Base-by-base conservation (phyloP, 2,113 vertebrate species). In the Seriola quinqueradiata region DNA sequence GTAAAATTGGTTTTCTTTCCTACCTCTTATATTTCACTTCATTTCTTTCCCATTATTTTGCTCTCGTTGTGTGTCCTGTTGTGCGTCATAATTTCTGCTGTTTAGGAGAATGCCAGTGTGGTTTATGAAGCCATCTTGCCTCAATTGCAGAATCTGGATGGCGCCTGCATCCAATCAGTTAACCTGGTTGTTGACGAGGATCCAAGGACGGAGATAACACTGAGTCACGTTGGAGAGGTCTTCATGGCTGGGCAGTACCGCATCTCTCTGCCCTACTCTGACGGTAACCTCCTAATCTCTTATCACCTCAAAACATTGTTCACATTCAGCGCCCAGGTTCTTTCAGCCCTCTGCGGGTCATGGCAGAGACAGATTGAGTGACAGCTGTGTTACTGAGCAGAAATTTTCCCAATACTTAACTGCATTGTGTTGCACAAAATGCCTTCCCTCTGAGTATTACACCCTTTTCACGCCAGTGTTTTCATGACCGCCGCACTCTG, bases 131-230 rank as follows among this genome's bases (percentile, higher is more conserved):
- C 40, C 34, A 54, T 90, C 63, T 86, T 89, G 23, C 83, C 90
- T 81, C 75, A 5, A 81, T 84, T 93, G 68, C 89, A 99, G 98
- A 97, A 99, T 92, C 92, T 97, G 77, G 98, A 99, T 65, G 97
- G 97, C 40, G 94, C 97, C 32, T 99, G 98, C 89, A 96, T 99
- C 92, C 97, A 98, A 57, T 99, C 97, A 28, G 90, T 99, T 60
- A 97, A 92, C 74, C 93, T 99, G 86, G 91, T 98, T 50, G 83
- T 98, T 69, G 95, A 97, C 71, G 97, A 99, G 85, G 97, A 99
- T 88, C 95, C 95, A 79, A 96, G 93, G 92, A 97, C 94, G n/a
- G 97, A 99, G 95, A 95, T 99, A 87, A 98, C 96, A 23, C 87
- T 99, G 95, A 98, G 96, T 81, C 97, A 96, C 86, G 92, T 95